Evolutionary conservation across 1,140 invertebrate species (phyloP), one percentile per base, ranked within the genome.

Genomic region (Scaptomyza graminum): DNA sequence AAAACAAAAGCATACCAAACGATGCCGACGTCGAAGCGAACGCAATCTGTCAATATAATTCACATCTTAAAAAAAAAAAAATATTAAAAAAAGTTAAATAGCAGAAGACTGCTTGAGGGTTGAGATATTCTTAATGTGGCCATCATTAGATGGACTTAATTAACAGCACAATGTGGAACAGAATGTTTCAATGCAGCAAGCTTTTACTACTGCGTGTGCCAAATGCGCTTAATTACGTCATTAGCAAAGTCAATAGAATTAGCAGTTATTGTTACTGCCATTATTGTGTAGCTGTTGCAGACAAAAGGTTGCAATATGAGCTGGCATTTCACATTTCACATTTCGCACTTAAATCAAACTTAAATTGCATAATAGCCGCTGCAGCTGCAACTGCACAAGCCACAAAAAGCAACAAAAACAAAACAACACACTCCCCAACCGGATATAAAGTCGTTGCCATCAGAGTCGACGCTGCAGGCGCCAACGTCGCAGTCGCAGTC

Each of bases 161-260:
- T 85, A 87, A 85, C 75, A 78, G 62, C 69, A 87, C 74, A 87
- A 75, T 67, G 43, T 60, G 50, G 57, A 28, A 50, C 61, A 54
- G 59, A 57, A 50, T 52, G 69, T 37, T 56, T 56, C 43, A 13
- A 16, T 54, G 56, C 63, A 76, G 52, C 67, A 82, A 76, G 78
- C 74, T 78, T 87, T 82, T 85, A 87, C 83, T 34, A 83, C 71
- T 60, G 34, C 34, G 66, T 66, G 43, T 49, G 52, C 54, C 83
- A 85, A 85, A 88, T 87, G 75, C 82, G 79, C 82, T 79, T 88
- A 88, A 87, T 87, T 88, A 87, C 82, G 83, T 87, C 82, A 88
- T 88, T 87, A 88, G 82, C 79, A 87, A 79, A 88, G 82, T 87
- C 82, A 88, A 87, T 87, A 88, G 79, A 87, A 82, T 88, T 82